Percentiles rank a stretch among this genome's conserved stretches.
Evolutionary conservation across 2,888 invertebrate species (phyloP).

Genomic region (Nebria brevicollis): DNA sequence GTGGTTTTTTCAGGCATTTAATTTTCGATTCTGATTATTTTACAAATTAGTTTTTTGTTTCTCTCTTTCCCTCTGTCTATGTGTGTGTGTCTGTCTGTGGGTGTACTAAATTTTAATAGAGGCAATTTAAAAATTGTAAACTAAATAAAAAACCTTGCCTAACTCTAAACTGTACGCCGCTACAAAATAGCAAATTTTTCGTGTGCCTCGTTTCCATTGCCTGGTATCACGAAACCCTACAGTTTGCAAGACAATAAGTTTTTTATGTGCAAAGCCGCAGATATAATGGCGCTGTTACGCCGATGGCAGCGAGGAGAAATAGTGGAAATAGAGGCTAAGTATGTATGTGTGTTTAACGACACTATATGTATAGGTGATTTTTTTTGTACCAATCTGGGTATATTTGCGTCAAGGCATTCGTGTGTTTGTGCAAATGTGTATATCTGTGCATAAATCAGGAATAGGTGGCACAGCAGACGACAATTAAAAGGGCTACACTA

Average conservation of each 20-base stretch:
- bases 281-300: neutral
- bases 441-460: neutral
- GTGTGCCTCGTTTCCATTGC: slow-evolving; percentile 16
- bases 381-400: neutral
- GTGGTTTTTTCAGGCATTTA: no score
- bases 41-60: no score
- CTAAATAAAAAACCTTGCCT: neutral
- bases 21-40: no score
- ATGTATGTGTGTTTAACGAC: neutral
- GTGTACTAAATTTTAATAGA: no score
- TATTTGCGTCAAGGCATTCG: neutral
- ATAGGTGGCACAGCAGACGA: neutral
- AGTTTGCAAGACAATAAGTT: slow-evolving; percentile 15
- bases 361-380: neutral
- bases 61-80: no score
- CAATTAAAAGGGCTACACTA: neutral
- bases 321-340: neutral
- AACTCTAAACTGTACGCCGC: neutral
- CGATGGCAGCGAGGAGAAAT: neutral
- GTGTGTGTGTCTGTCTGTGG: no score
- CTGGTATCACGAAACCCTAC: slow-evolving; percentile 8
- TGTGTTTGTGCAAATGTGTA: neutral
- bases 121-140: neutral
- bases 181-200: neutral
- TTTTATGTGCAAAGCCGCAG: slow-evolving; percentile 4